Conservation (phyloP, 1,140 invertebrate species). For the Leptinotarsa lineolata region DNA sequence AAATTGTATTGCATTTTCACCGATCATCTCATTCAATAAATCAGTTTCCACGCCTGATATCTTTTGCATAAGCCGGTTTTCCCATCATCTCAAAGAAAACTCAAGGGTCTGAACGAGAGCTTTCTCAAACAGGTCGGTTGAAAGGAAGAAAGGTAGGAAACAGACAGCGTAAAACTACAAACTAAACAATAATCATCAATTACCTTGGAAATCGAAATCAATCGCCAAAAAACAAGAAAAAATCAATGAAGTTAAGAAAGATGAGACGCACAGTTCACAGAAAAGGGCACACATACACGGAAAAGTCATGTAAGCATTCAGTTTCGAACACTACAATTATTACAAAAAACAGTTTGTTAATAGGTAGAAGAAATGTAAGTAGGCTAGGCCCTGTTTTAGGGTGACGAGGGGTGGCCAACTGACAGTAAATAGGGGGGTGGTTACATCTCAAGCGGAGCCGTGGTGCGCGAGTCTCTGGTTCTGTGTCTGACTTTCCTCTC, state of each 20-base stretch:
- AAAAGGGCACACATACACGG: constrained; percentile 8
- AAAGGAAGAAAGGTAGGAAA: background rate
- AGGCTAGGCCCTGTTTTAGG: constrained; percentile 31
- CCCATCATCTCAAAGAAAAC: background rate
- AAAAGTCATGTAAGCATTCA: constrained; percentile 22
- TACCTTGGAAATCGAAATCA: constrained; percentile 28
- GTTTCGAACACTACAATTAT: constrained; percentile 22
- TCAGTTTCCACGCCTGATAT: too few species aligned
- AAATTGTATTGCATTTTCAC: too few species aligned
- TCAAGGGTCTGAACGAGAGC: background rate
- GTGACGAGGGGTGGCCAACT: constrained; percentile 25
- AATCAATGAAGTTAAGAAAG: constrained; percentile 25
- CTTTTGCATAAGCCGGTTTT: background rate
- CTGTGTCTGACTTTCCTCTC: background rate
- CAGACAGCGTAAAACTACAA: background rate
- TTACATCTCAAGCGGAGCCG: constrained; percentile 24
- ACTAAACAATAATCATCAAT: constrained; percentile 5
- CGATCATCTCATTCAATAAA: too few species aligned
- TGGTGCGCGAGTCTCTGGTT: constrained; percentile 25
- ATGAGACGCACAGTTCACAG: constrained; percentile 26
- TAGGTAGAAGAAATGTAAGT: constrained; percentile 28
- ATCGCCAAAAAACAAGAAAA: constrained; percentile 28
- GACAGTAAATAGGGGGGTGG: constrained; percentile 28
- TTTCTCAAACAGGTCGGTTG: background rate
- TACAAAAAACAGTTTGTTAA: constrained; percentile 31